Evolutionary conservation across 2,113 vertebrate species (phyloP).

Genomic region (Forbesichthys papilliferus): DNA sequence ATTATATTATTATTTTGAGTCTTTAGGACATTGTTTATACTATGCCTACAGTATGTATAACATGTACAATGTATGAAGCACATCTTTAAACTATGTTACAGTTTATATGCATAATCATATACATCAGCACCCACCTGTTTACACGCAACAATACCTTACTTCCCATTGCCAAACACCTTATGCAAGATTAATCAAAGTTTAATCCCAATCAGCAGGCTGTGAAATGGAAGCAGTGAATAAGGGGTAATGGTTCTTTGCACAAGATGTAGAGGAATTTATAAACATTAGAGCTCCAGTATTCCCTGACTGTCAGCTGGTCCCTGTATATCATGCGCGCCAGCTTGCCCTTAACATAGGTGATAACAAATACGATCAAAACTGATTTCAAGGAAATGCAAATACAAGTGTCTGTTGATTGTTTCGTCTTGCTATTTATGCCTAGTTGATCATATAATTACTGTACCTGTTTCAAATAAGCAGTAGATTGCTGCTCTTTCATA

Average conservation of each 20-base stretch:
- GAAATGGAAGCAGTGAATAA: constrained; percentile 51
- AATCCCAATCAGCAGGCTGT: constrained; percentile 48
- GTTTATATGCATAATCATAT: too few species aligned
- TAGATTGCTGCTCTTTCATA: constrained; percentile 38
- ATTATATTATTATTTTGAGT: too few species aligned
- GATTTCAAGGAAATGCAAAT: constrained; percentile 19
- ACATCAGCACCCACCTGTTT: constrained; percentile 27
- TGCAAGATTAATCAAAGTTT: constrained; percentile 50
- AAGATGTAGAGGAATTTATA: constrained; percentile 42
- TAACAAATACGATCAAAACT: not conserved
- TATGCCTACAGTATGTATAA: too few species aligned
- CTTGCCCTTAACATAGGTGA: constrained; percentile 1
- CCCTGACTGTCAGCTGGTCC: not conserved
- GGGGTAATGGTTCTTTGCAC: constrained; percentile 48
- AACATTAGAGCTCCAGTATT: constrained; percentile 26
- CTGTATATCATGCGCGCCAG: constrained; percentile 2
- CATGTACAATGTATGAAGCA: too few species aligned
- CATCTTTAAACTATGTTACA: too few species aligned
- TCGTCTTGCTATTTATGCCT: constrained; percentile 20
- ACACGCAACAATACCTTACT: constrained; percentile 23
- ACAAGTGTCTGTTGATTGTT: constrained; percentile 13
- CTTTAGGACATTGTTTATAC: not conserved
- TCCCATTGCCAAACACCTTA: not conserved
- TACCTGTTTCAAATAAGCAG: constrained; percentile 56
- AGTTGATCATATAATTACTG: constrained; percentile 9